Percentiles rank a stretch among this genome's conserved stretches.
Conservation (phyloP, 2,113 vertebrate genomes). For the Aspiorhynchus laticeps region DNA sequence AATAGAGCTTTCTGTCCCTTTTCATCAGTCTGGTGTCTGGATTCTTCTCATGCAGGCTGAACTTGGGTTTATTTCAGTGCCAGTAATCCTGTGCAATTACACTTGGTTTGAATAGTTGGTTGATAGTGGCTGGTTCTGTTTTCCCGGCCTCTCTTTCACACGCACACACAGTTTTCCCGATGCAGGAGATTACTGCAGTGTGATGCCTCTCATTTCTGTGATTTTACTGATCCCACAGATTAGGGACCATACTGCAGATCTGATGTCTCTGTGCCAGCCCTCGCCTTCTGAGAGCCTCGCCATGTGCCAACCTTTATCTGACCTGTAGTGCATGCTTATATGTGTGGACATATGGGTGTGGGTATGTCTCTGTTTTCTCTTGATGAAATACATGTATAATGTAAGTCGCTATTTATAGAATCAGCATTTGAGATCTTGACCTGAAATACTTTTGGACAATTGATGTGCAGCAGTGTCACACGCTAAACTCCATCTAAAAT, state of each 20-base stretch:
- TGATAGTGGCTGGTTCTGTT: slow-evolving; percentile 12
- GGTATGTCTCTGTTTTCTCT: background rate
- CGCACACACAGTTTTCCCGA: background rate
- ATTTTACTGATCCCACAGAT: slow-evolving; percentile 37
- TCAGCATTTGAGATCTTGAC: background rate
- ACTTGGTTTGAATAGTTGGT: slow-evolving; percentile 11
- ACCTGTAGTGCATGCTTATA: background rate
- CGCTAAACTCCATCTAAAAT: background rate
- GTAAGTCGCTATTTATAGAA: background rate
- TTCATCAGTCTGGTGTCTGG: background rate
- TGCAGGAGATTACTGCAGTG: slow-evolving; percentile 17
- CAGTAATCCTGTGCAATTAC: slow-evolving; percentile 4
- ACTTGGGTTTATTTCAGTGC: background rate
- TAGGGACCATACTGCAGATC: slow-evolving; percentile 16
- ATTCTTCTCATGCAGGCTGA: background rate
- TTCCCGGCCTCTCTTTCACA: slow-evolving; percentile 3
- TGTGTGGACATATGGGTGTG: background rate
- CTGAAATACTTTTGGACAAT: background rate
- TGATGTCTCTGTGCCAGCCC: slow-evolving; percentile 11
- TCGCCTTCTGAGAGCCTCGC: background rate
- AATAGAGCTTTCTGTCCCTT: background rate
- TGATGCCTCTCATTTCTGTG: slow-evolving; percentile 15
- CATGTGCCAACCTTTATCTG: slow-evolving; percentile 20
- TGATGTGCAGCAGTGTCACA: background rate
- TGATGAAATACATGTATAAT: background rate